phyloP scores from a whole-genome alignment of 2,888 invertebrate genomes.

The Lottia scabra region DNA sequence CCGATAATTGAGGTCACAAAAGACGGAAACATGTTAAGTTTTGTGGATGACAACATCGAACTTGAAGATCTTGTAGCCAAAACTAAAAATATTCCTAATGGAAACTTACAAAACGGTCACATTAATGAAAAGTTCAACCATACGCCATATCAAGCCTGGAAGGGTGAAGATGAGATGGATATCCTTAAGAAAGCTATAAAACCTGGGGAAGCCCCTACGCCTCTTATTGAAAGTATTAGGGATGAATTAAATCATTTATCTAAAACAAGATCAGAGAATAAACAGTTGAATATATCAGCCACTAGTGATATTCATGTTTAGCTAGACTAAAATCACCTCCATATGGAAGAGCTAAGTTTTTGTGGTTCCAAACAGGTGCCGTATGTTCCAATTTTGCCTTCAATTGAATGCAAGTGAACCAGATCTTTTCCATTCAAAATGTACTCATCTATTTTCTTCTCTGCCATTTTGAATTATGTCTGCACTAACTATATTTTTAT shows the following conservation, averaged over 20 bases:
- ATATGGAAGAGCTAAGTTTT: too few species aligned
- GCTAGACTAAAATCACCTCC: too few species aligned
- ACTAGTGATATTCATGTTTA: background rate
- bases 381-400: too few species aligned
- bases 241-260: constrained; percentile 28
- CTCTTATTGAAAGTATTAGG: constrained; percentile 27
- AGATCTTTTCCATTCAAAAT: too few species aligned
- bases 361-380: too few species aligned
- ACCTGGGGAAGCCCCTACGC: constrained; percentile 20
- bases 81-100: background rate
- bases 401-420: too few species aligned
- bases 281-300: background rate
- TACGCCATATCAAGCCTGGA: constrained; percentile 1
- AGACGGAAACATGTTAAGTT: background rate
- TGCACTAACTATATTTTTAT: too few species aligned
- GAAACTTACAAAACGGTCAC: background rate
- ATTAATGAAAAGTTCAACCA: constrained; percentile 4
- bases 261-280: background rate
- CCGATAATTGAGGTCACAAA: constrained; percentile 3
- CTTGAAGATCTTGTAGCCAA: constrained; percentile 1
- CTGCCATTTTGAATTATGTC: too few species aligned
- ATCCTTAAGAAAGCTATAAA: constrained; percentile 24
- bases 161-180: constrained; percentile 28
- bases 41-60: background rate
- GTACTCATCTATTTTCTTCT: too few species aligned